Evolutionary conservation across 2,888 invertebrate species (phyloP).

Genomic region (Cheilosia vernalis): DNA sequence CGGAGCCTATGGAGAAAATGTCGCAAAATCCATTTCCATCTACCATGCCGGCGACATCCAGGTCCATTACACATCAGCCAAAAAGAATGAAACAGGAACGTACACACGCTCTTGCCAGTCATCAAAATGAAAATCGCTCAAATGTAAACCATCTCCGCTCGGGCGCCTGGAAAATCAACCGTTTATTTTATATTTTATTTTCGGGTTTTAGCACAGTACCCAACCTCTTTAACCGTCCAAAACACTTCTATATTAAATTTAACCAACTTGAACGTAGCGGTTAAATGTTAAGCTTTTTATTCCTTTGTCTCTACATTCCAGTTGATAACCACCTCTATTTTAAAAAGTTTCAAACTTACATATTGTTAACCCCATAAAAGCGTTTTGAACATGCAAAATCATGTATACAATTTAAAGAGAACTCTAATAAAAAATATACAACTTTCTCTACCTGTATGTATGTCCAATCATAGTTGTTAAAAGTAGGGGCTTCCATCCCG

Average conservation of each 20-base stretch:
- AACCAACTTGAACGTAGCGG: constrained; percentile 1
- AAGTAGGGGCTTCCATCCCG: constrained; percentile 25
- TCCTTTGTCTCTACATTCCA: constrained; percentile 1
- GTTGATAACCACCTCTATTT: constrained; percentile 45
- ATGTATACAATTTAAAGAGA: constrained; percentile 30
- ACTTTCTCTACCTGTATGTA: not conserved
- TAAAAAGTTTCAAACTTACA: constrained; percentile 33
- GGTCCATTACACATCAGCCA: too few relatives aligned
- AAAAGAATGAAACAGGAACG: too few relatives aligned
- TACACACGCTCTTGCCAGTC: too few relatives aligned
- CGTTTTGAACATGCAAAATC: constrained; percentile 28
- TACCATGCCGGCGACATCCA: too few relatives aligned
- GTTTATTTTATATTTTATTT: too few relatives aligned
- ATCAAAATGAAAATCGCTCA: too few relatives aligned
- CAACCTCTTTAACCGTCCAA: not conserved
- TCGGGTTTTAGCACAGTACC: too few relatives aligned
- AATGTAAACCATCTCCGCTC: too few relatives aligned
- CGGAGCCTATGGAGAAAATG: too few relatives aligned
- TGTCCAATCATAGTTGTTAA: constrained; percentile 44
- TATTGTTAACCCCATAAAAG: not conserved
- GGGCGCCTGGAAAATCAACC: too few relatives aligned
- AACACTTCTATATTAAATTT: not conserved
- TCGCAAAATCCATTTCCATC: too few relatives aligned
- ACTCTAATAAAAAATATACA: constrained; percentile 41
- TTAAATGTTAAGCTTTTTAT: constrained; percentile 5